Evolutionary conservation across 2,888 invertebrate species (phyloP), one percentile per base, ranked within the genome.

Genomic region (Mesopsocus fuscifrons): DNA sequence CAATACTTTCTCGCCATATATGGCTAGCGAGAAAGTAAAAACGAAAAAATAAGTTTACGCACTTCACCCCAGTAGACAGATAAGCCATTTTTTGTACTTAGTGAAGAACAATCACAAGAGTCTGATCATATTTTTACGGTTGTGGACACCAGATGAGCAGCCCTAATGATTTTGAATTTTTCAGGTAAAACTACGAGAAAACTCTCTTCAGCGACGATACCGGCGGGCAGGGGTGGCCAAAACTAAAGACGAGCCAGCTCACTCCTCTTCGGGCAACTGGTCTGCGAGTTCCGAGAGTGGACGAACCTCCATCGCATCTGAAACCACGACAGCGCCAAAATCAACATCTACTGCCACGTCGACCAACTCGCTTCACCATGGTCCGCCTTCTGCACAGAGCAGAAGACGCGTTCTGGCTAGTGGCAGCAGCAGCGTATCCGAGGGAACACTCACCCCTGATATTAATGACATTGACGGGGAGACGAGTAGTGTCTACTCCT

Each of bases 181-280:
- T 38, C 4, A 38, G 38, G 38, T 38, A 3, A 38, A 38, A 38
- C 20, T 38, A 20, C 16, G 38, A 4, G 38, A 38, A 38, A 38
- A 38, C 20, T 15, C 38, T 3, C 21, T 38, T 5, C 38, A 38
- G 20, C 15, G 38, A 20, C 6, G 38, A 64, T 46, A 59, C 66
- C 40, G 69, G 68, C 23, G 52, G 53, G 46, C 74, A 72, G 55
- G 74, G 78, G 55, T 68, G 74, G 55, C 68, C 71, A 57, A 59
- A 61, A 57, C 71, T 74, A 50, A 77, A 59, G 85, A 87, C 48
- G 83, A 85, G 55, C 80, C 78, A 26, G 54, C 57, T 3, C 82
- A 88, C 61, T 88, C 88, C 2, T 87, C 87, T 11, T 82, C 84
- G 53, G 92, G 92, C 31, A 91, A 92, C 62, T 92, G 92, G 92